Evolutionary conservation across 2,113 vertebrate genomes (phyloP), one percentile per base, ranked within the genome.

Genomic region (Tachysurus fulvidraco): DNA sequence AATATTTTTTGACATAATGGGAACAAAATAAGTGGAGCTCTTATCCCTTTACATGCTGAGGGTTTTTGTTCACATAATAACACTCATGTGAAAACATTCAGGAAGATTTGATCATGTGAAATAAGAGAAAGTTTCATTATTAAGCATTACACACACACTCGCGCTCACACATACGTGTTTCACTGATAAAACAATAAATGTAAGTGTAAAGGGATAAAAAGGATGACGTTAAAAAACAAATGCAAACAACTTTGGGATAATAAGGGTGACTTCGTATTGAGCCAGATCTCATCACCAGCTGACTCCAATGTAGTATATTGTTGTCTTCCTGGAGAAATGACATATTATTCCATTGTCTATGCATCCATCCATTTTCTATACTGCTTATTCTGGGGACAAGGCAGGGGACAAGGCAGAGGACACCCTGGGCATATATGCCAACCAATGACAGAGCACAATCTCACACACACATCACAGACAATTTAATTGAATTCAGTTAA

Each of bases 1-100:
- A 88, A 88, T 91, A 89, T 78, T 57, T 50, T 50, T 82, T 87
- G 92, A 92, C 88, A 92, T 89, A 86, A 90, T 89, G 92, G 89
- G 91, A 91, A 84, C n/a, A 85, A 88, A 89, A 89, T 87, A 88
- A 86, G 79, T 60, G 81, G 83, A 83, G 85, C 77, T 54, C 62
- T 79, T 76, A 62, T 86, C 84, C 86, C 59, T 83, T 86, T 81
- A 89, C 86, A 91, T 88, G 82, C 28, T 55, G 50, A 77, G 46
- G 52, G 46, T 50, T 73, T 89, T 83, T 88, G 85, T 89, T 82
- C 76, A 17, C 16, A 44, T 84, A 76, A 87, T 88, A 83, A 83
- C 81, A 81, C 80, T 77, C 59, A 79, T 55, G 86, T 86, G 77
- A 79, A 60, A 62, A 10, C 57, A 80, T 36, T 36, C 36, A 36